These are phyloP conservation scores for Carollia perspicillata DNA, from an alignment of 2,113 vertebrate genomes.

Conservation along the genomic window DNA sequence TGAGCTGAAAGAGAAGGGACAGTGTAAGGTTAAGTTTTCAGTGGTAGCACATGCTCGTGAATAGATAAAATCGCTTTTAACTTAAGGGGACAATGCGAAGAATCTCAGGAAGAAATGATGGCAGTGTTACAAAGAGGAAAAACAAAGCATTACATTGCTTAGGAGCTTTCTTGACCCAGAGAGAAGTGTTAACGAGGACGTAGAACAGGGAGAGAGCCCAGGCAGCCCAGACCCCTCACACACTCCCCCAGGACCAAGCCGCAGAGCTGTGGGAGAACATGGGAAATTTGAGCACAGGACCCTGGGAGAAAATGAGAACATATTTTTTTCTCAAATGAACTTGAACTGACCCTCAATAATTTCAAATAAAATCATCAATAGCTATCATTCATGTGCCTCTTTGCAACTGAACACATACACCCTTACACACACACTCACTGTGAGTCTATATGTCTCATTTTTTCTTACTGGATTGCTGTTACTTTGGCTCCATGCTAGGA, in stretches of 20 bases:
- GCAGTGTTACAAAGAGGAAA: neutral
- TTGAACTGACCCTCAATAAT: neutral
- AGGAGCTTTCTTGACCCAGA: neutral
- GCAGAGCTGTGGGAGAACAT: accelerated
- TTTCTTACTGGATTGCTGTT: neutral
- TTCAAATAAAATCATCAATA: neutral
- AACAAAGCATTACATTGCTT: neutral
- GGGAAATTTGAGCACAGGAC: neutral
- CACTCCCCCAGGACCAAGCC: accelerated
- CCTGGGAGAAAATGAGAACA: neutral
- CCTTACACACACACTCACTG: neutral
- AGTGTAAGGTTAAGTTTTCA: neutral
- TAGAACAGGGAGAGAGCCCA: too few species aligned
- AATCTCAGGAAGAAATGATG: neutral
- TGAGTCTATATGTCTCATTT: neutral
- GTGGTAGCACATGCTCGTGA: neutral
- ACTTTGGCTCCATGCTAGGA: neutral
- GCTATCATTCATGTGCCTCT: neutral
- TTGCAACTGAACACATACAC: neutral
- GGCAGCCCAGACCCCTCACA: neutral
- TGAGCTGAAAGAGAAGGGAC: neutral
- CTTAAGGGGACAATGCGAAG: neutral
- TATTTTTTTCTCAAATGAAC: neutral
- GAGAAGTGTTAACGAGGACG: neutral
- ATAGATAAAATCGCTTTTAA: neutral